phyloP scores from a whole-genome alignment of 2,113 vertebrate genomes.

The Syngnathus scovelli region DNA sequence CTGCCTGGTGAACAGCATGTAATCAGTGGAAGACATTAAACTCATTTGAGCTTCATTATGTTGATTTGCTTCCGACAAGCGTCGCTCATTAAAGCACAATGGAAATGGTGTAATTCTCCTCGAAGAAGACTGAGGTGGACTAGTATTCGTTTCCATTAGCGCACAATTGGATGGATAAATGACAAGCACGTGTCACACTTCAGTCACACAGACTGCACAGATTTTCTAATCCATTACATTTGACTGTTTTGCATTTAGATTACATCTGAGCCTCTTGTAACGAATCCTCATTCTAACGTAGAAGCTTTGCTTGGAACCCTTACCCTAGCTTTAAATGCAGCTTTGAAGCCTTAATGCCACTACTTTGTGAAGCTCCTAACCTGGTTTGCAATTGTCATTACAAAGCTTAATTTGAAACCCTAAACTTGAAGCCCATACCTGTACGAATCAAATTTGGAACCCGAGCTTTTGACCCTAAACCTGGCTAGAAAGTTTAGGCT shows the following conservation, averaged over 20 bases:
- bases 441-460: background rate
- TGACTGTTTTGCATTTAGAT: constrained; percentile 41
- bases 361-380: background rate
- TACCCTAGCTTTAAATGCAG: no score
- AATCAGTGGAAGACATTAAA: constrained; percentile 57
- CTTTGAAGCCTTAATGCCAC: no score
- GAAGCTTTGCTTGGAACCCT: background rate
- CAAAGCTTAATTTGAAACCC: background rate
- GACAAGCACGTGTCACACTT: constrained; percentile 13
- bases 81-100: constrained; percentile 45
- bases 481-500: background rate
- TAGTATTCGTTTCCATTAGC: constrained; percentile 50
- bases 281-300: background rate
- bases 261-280: background rate
- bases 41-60: constrained; percentile 61
- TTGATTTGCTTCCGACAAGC: constrained; percentile 56
- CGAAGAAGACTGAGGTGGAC: constrained; percentile 20
- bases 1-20: constrained; percentile 33
- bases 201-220: constrained; percentile 7
- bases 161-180: constrained; percentile 16
- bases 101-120: constrained; percentile 46
- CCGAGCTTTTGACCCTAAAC: background rate
- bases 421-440: no score
- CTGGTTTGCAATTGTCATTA: background rate
- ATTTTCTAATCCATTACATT: constrained; percentile 17